These are phyloP conservation scores for Cinclus mexicanus DNA, from an alignment of 2,113 vertebrate species.

Conservation along the genomic window DNA sequence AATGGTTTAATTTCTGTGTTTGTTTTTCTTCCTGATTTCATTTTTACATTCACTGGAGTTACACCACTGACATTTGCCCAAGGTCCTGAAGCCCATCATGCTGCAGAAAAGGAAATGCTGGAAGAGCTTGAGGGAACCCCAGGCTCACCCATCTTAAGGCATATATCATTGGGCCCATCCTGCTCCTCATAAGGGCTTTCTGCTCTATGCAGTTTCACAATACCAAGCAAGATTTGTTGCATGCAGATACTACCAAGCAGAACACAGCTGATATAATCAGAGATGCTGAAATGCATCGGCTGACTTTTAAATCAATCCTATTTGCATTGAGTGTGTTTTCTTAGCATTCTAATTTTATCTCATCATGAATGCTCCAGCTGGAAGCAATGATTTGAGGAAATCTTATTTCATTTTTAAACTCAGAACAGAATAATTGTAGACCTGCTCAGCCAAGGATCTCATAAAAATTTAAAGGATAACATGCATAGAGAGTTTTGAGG, in stretches of 20 bases:
- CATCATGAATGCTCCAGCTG: constrained; percentile 55
- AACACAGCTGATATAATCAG: constrained; percentile 31
- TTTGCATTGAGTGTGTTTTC: constrained; percentile 55
- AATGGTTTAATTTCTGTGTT: background rate
- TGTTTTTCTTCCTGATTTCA: background rate
- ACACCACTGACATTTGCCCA: background rate
- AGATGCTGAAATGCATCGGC: constrained; percentile 47
- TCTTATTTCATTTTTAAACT: constrained; percentile 65
- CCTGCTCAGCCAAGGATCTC: background rate
- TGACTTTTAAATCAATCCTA: constrained; percentile 67
- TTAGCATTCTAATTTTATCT: constrained; percentile 71
- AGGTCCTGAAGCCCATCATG: background rate
- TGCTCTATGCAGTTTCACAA: background rate
- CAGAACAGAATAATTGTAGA: constrained; percentile 16
- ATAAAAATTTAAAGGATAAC: constrained; percentile 21
- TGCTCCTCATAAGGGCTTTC: background rate
- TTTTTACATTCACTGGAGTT: background rate
- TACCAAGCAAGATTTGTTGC: background rate
- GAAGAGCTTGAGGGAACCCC: background rate
- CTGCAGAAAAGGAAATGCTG: background rate
- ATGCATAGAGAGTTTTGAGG: background rate
- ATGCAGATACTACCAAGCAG: background rate
- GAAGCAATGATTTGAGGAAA: constrained; percentile 58
- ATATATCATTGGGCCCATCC: background rate
- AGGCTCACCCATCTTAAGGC: background rate